These are phyloP conservation scores for Lissocephala sabroskyi DNA, from an alignment of 2,888 invertebrate species.

Conservation along the genomic window DNA sequence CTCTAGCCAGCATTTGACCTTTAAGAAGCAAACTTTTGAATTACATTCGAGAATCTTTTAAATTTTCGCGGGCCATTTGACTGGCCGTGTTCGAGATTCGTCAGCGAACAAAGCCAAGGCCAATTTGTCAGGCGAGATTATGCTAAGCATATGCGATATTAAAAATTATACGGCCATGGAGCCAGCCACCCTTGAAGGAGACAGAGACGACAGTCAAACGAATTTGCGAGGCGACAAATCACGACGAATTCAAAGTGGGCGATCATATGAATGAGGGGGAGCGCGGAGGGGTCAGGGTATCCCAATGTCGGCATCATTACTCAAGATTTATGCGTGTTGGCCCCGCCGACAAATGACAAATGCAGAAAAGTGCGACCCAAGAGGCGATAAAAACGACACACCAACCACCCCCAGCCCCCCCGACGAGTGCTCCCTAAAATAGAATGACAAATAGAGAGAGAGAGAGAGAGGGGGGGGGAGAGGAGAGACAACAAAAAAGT, in stretches of 20 bases:
- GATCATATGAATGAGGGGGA: too few relatives aligned
- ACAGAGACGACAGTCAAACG: constrained; percentile 22
- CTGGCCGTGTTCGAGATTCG: too few relatives aligned
- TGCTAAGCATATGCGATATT: constrained; percentile 33
- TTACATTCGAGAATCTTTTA: too few relatives aligned
- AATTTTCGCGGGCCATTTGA: too few relatives aligned
- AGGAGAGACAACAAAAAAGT: constrained; percentile 10
- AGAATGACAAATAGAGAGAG: constrained; percentile 5
- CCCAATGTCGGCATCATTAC: constrained; percentile 29
- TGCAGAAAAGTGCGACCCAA: constrained; percentile 34
- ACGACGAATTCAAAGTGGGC: constrained; percentile 15
- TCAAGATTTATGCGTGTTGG: constrained; percentile 54
- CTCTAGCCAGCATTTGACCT: too few relatives aligned
- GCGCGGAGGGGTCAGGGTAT: neutral
- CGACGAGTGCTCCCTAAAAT: too few relatives aligned
- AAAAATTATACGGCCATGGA: constrained; percentile 13
- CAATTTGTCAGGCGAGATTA: constrained; percentile 42
- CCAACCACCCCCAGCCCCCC: constrained; percentile 3
- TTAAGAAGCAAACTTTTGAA: too few relatives aligned
- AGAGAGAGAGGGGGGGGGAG: constrained; percentile 4
- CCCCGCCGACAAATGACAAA: constrained; percentile 46
- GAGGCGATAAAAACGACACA: constrained; percentile 29
- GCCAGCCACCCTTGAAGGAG: too few relatives aligned
- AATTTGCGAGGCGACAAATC: constrained; percentile 53
- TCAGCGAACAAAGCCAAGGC: too few relatives aligned